Percentiles rank a stretch among this genome's conserved stretches.
Conservation (phyloP, 2,888 invertebrate species). For the Adineta ricciae region DNA sequence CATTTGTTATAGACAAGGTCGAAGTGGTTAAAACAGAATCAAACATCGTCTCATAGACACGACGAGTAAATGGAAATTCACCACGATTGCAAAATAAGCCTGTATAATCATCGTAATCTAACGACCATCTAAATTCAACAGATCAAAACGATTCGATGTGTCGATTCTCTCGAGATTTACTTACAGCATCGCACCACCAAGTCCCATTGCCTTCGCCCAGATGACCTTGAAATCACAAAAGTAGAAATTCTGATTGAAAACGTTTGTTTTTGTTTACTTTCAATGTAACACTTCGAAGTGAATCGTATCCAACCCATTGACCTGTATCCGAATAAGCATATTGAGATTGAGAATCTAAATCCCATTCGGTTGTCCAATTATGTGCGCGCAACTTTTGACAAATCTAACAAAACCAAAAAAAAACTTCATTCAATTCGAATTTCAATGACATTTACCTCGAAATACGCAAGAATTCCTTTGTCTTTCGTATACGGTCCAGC, state of each 20-base stretch:
- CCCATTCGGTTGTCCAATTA: slow-evolving; percentile 33
- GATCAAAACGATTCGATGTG: background rate
- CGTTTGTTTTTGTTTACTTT: slow-evolving; percentile 24
- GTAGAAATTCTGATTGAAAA: background rate
- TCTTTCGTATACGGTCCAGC: slow-evolving; percentile 32
- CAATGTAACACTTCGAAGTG: slow-evolving; percentile 27
- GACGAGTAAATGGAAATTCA: slow-evolving; percentile 30
- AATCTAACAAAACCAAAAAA: slow-evolving; percentile 1
- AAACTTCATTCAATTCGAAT: background rate
- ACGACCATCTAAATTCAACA: background rate
- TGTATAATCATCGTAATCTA: slow-evolving; percentile 34
- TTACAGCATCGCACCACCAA: slow-evolving; percentile 33
- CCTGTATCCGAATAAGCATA: slow-evolving; percentile 25
- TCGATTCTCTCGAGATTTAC: background rate
- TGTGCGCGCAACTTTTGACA: slow-evolving; percentile 29
- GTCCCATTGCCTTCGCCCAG: slow-evolving; percentile 25
- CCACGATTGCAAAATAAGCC: slow-evolving; percentile 33
- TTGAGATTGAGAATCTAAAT: slow-evolving; percentile 26
- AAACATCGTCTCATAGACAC: slow-evolving; percentile 25
- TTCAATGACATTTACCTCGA: background rate
- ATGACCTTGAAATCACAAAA: background rate
- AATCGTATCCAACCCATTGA: slow-evolving; percentile 34
- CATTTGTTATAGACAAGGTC: background rate
- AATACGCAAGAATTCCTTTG: slow-evolving; percentile 32
- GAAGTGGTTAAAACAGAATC: slow-evolving; percentile 3